Percentiles rank a stretch among this genome's conserved stretches.
Evolutionary conservation across 2,113 vertebrate species (phyloP).

Genomic region (Andinoacara biseriatus): DNA sequence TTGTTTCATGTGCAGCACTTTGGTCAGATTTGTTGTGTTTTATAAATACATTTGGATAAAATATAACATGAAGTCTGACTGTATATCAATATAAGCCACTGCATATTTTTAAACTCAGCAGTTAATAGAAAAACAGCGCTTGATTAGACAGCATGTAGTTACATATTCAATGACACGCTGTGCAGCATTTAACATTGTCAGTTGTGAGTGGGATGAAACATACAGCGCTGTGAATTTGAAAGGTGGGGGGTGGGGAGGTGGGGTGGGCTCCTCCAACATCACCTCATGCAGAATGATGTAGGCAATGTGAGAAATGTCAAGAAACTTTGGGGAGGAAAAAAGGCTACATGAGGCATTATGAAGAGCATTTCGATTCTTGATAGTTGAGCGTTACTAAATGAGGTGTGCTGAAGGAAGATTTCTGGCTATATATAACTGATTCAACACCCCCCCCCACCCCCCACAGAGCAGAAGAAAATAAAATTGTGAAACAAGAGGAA

Average conservation of each 20-base stretch:
- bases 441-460: background rate
- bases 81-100: accelerated
- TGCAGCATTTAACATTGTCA: background rate
- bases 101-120: background rate
- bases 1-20: no score
- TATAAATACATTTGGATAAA: background rate
- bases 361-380: background rate
- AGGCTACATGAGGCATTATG: background rate
- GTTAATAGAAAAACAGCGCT: background rate
- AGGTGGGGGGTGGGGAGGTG: no score
- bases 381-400: slow-evolving; percentile 2
- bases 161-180: background rate
- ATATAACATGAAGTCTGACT: background rate
- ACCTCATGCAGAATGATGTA: background rate
- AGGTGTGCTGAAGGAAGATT: background rate
- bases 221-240: background rate
- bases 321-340: background rate
- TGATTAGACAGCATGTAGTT: background rate
- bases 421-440: slow-evolving; percentile 15
- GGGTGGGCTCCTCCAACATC: background rate
- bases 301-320: slow-evolving; percentile 6
- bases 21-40: no score
- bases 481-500: background rate
- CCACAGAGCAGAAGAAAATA: background rate
- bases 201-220: slow-evolving; percentile 3